Conservation (phyloP, 2,113 vertebrate genomes). For the Hassar affinis region DNA sequence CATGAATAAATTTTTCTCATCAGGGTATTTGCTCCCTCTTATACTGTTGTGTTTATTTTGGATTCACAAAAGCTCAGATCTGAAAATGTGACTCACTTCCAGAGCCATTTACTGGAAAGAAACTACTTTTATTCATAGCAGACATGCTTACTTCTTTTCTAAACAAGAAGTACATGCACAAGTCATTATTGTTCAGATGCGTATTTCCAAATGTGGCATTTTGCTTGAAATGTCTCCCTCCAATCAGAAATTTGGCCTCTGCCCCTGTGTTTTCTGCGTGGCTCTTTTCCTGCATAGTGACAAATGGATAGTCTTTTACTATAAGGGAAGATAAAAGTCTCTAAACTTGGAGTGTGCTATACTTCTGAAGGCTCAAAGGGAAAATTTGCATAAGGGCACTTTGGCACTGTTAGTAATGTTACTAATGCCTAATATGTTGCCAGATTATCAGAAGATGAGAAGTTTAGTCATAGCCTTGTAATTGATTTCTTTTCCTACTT, state of each 20-base stretch:
- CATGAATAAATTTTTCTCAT: background rate
- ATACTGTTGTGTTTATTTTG: background rate
- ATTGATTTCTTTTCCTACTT: background rate
- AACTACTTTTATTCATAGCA: conserved; percentile 2
- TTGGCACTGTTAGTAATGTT: conserved; percentile 1
- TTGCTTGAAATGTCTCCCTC: conserved; percentile 7
- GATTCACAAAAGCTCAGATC: background rate
- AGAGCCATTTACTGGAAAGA: background rate
- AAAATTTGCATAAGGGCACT: background rate
- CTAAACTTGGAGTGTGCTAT: background rate
- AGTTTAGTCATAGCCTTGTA: background rate
- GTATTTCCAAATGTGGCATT: conserved; percentile 6
- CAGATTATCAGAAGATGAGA: background rate
- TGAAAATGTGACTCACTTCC: background rate
- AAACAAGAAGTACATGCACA: conserved; percentile 32
- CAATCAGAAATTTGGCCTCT: background rate
- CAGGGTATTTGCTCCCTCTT: background rate
- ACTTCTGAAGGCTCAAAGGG: background rate
- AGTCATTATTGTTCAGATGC: conserved; percentile 7
- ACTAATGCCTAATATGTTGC: background rate
- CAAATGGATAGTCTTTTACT: background rate
- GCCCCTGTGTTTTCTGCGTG: background rate
- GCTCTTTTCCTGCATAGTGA: background rate
- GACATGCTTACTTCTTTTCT: background rate
- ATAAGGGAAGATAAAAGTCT: background rate